These are phyloP conservation scores for Riparia riparia DNA, from an alignment of 2,113 vertebrate genomes.

Conservation along the genomic window DNA sequence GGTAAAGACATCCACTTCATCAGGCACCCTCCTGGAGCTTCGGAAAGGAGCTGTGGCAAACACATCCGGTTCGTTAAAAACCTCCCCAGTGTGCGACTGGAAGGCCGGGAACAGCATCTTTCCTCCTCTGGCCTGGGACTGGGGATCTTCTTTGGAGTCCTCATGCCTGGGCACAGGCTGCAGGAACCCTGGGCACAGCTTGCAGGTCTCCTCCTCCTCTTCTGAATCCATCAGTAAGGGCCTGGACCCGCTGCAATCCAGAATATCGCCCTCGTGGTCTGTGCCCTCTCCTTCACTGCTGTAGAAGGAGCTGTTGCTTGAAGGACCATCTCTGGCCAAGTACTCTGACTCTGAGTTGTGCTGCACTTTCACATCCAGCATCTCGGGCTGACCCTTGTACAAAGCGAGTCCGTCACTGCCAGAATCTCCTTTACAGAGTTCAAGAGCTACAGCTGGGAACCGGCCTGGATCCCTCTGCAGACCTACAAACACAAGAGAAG, in stretches of 20 bases:
- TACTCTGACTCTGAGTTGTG: slow-evolving; percentile 64
- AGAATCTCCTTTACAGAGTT: slow-evolving; percentile 32
- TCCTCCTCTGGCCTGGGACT: neutral
- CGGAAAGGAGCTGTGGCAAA: slow-evolving; percentile 90
- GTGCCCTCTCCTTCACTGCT: slow-evolving; percentile 91
- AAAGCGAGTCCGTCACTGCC: slow-evolving; percentile 25
- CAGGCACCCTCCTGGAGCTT: slow-evolving; percentile 67
- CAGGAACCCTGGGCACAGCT: neutral
- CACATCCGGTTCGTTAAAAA: slow-evolving; percentile 74
- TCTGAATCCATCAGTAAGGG: slow-evolving; percentile 93
- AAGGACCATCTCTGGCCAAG: slow-evolving; percentile 73
- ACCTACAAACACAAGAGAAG: slow-evolving; percentile 71
- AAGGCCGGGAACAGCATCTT: slow-evolving; percentile 31
- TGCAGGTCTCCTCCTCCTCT: slow-evolving; percentile 85
- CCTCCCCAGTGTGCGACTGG: neutral
- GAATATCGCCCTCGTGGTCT: slow-evolving; percentile 78
- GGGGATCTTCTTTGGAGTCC: slow-evolving; percentile 9
- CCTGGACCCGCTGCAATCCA: slow-evolving; percentile 90
- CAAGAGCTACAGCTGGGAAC: slow-evolving; percentile 59
- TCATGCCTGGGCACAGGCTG: neutral
- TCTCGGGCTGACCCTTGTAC: slow-evolving; percentile 19
- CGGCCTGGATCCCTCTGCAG: slow-evolving; percentile 62
- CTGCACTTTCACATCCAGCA: slow-evolving; percentile 32
- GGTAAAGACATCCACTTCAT: slow-evolving; percentile 86
- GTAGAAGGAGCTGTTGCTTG: slow-evolving; percentile 86